Conservation (phyloP, 2,797 vertebrate species). For the Glyptemys insculpta region DNA sequence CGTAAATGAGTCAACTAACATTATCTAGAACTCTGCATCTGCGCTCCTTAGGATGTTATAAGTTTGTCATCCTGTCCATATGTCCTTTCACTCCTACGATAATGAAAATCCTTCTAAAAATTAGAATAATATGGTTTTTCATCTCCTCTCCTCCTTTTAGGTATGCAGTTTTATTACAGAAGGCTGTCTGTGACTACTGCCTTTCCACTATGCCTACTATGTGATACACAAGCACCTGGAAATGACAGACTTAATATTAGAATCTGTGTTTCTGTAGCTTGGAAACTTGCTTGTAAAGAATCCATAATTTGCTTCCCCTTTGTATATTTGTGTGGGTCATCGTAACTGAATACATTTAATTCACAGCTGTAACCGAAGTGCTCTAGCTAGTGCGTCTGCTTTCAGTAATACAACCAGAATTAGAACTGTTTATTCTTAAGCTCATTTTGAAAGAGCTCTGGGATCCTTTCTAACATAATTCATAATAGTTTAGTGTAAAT, state of each 20-base stretch:
- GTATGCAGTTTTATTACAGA: conserved; percentile 20
- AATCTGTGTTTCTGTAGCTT: background rate
- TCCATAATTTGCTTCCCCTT: background rate
- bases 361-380: background rate
- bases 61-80: background rate
- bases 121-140: conserved; percentile 25
- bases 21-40: fast-evolving
- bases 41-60: background rate
- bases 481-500: background rate
- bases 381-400: background rate
- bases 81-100: background rate
- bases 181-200: conserved; percentile 5
- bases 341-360: background rate
- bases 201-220: background rate
- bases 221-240: conserved; percentile 49
- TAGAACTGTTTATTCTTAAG: background rate
- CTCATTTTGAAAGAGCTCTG: background rate
- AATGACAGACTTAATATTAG: fast-evolving
- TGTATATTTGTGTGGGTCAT: too few species aligned
- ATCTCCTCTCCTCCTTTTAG: background rate
- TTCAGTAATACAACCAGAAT: background rate
- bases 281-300: background rate
- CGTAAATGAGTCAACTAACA: background rate
- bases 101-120: background rate
- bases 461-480: background rate